phyloP scores from a whole-genome alignment of 2,113 vertebrate species.

The Xerus inauris region DNA sequence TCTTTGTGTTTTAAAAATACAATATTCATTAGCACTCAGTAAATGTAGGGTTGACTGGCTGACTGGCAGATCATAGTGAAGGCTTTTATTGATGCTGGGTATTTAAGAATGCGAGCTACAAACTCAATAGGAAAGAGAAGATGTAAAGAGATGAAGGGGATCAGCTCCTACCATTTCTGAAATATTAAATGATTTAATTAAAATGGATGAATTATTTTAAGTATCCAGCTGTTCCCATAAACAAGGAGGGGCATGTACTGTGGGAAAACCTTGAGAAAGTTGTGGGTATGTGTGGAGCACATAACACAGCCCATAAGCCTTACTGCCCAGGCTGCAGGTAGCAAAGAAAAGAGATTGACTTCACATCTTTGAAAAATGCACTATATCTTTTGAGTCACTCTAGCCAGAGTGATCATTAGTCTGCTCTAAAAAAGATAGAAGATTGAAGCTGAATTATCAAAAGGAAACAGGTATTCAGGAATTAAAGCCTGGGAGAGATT shows the following conservation, averaged over 20 bases:
- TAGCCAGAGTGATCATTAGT: neutral
- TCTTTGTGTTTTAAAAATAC: neutral
- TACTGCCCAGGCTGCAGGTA: neutral
- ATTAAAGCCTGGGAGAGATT: neutral
- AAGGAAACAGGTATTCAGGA: neutral
- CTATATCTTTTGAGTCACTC: neutral
- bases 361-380: neutral
- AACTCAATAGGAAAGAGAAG: neutral
- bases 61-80: neutral
- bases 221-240: neutral
- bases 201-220: no score
- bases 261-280: neutral
- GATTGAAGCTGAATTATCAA: neutral
- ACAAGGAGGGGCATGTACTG: rapidly evolving
- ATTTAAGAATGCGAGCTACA: neutral
- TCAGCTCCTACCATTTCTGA: neutral
- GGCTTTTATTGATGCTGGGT: neutral
- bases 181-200: no score
- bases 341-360: neutral
- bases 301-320: no score
- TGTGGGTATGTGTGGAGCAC: neutral
- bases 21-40: constrained; percentile 29
- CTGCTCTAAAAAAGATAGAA: neutral
- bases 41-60: neutral
- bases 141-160: neutral